Percentiles rank a stretch among this genome's conserved stretches.
Evolutionary conservation across 2,797 vertebrate genomes (phyloP).

Genomic region (Cirrhinus mrigala): DNA sequence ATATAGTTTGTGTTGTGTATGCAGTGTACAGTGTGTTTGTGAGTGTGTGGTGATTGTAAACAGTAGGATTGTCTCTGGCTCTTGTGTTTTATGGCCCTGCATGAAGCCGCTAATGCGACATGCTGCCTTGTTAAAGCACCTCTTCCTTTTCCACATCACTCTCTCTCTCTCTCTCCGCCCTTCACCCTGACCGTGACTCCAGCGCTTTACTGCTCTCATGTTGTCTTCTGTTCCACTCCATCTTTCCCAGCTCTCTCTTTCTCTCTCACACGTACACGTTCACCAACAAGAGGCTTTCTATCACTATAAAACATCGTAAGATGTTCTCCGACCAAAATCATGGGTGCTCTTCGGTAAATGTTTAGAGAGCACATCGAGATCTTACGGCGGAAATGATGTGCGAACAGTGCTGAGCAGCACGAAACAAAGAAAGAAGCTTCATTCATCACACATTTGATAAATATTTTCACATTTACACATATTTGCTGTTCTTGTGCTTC

Average conservation of each 20-base stretch:
- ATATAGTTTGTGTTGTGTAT: background rate
- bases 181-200: constrained; percentile 58
- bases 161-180: constrained; percentile 32
- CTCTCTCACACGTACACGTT: constrained; percentile 18
- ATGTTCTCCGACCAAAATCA: constrained; percentile 17
- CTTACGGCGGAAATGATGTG: background rate
- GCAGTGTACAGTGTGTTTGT: background rate
- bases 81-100: constrained; percentile 51
- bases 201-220: constrained; percentile 56
- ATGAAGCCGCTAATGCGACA: constrained; percentile 52
- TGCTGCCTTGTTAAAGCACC: constrained; percentile 54
- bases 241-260: constrained; percentile 13
- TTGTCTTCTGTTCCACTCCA: constrained; percentile 34
- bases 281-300: constrained; percentile 27
- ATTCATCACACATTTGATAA: background rate
- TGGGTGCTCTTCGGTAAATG: constrained; percentile 12
- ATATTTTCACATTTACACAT: background rate
- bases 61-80: constrained; percentile 40
- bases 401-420: background rate
- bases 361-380: background rate
- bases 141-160: constrained; percentile 35
- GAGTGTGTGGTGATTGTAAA: constrained; percentile 37
- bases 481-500: background rate
- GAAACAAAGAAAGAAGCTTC: background rate
- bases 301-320: constrained; percentile 30